Percentiles rank a stretch among this genome's conserved stretches.
Evolutionary conservation across 2,797 vertebrate species (phyloP).

Genomic region (Zalophus californianus): DNA sequence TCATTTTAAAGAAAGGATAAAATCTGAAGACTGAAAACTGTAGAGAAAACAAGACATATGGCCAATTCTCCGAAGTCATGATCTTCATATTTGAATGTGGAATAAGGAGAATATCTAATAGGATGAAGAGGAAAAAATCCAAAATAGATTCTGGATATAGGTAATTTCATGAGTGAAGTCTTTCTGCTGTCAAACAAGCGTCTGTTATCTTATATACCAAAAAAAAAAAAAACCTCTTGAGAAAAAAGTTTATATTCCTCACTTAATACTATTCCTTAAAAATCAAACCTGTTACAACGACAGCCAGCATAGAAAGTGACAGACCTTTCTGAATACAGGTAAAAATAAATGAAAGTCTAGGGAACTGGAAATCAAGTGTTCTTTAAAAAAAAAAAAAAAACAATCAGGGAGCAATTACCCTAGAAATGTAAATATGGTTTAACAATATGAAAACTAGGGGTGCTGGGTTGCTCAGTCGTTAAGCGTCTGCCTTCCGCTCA

Average conservation of each 20-base stretch:
- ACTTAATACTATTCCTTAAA: background rate
- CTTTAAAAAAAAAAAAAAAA: background rate
- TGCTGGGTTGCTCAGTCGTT: too few relatives aligned
- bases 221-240: background rate
- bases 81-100: slow-evolving; percentile 2
- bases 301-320: background rate
- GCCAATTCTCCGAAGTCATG: background rate
- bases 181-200: background rate
- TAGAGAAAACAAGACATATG: background rate
- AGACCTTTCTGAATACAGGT: background rate
- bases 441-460: background rate
- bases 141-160: background rate
- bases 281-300: background rate
- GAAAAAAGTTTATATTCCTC: background rate
- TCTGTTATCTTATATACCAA: background rate
- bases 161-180: background rate
- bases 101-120: background rate
- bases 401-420: background rate
- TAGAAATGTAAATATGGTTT: background rate
- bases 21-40: background rate
- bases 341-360: background rate
- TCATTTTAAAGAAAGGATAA: background rate
- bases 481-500: too few relatives aligned
- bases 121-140: background rate
- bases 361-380: background rate